phyloP scores from a whole-genome alignment of 1,140 invertebrate species.

The Caenorhabditis elegans region DNA sequence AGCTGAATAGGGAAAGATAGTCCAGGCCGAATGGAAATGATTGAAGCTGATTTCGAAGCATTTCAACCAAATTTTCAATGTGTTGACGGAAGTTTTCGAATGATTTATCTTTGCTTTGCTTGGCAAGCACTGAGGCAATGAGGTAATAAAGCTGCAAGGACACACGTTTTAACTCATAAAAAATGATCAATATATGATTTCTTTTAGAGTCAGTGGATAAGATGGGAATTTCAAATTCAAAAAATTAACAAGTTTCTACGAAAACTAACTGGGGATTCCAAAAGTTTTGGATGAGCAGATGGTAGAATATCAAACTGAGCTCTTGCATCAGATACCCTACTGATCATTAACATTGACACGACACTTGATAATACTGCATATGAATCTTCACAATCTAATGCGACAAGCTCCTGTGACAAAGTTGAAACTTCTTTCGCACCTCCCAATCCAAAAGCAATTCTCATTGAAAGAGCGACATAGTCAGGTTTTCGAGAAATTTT shows the following conservation, averaged over 20 bases:
- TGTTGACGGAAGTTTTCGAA: slow-evolving; percentile 25
- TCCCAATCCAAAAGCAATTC: slow-evolving; percentile 6
- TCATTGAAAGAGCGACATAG: not conserved
- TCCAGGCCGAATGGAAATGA: slow-evolving; percentile 75
- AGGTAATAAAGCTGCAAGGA: slow-evolving; percentile 27
- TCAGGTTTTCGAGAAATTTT: not conserved
- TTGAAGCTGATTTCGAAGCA: slow-evolving; percentile 66
- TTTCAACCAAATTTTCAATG: slow-evolving; percentile 14
- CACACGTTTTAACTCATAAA: too few relatives aligned
- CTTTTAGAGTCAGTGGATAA: too few relatives aligned
- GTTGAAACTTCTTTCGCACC: not conserved
- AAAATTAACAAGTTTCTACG: too few relatives aligned
- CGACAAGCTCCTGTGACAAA: not conserved
- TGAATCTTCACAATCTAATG: slow-evolving; percentile 13
- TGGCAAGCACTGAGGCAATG: slow-evolving; percentile 28
- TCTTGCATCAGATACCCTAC: not conserved
- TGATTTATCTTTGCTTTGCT: slow-evolving; percentile 51
- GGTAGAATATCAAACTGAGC: slow-evolving; percentile 27
- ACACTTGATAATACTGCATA: not conserved
- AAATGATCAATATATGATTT: too few relatives aligned
- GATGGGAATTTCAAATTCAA: not conserved
- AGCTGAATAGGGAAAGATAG: slow-evolving; percentile 79
- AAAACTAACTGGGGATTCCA: not conserved
- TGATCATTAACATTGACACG: slow-evolving; percentile 7
- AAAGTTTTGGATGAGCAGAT: slow-evolving; percentile 9